These are phyloP conservation scores for Polydrusus tereticollis DNA, from an alignment of 2,888 invertebrate genomes.

Conservation along the genomic window DNA sequence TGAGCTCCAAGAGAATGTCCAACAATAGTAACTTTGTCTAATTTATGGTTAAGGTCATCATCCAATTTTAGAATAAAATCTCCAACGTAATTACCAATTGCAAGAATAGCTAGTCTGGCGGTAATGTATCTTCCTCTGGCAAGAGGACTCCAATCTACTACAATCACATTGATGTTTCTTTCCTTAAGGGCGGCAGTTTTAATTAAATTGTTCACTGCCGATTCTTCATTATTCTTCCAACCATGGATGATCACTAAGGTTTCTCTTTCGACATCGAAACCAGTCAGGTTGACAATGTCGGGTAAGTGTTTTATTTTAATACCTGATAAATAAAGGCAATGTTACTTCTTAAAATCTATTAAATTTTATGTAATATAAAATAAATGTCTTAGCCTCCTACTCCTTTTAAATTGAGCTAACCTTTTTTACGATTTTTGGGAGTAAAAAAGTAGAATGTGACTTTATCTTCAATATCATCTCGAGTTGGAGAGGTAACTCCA, in stretches of 20 bases:
- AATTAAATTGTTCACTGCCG: slow-evolving; percentile 54
- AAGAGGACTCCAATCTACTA: slow-evolving; percentile 60
- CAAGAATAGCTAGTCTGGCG: slow-evolving; percentile 52
- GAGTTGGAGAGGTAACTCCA: neutral
- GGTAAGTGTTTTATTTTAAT: slow-evolving; percentile 37
- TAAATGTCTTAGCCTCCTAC: too few relatives aligned
- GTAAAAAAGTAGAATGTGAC: slow-evolving; percentile 57
- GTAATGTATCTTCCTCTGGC: slow-evolving; percentile 49
- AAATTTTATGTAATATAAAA: too few relatives aligned
- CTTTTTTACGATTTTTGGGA: slow-evolving; percentile 45
- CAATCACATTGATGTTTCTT: slow-evolving; percentile 60
- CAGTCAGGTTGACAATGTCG: slow-evolving; percentile 36
- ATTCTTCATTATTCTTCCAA: slow-evolving; percentile 56
- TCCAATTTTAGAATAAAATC: slow-evolving; percentile 49
- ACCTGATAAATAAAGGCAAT: slow-evolving; percentile 14
- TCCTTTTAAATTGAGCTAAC: neutral
- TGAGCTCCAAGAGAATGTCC: slow-evolving; percentile 61
- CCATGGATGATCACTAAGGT: slow-evolving; percentile 61
- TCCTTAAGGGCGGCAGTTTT: slow-evolving; percentile 53
- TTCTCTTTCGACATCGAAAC: slow-evolving; percentile 51
- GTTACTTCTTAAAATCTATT: neutral
- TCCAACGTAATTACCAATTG: slow-evolving; percentile 56
- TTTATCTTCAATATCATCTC: slow-evolving; percentile 48
- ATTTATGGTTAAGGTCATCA: slow-evolving; percentile 21
- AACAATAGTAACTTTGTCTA: slow-evolving; percentile 41